A percentile compares a stretch with the other conserved stretches of the same genome.
Evolutionary conservation across 2,888 invertebrate genomes (phyloP).

Genomic region (Sturmia bella): DNA sequence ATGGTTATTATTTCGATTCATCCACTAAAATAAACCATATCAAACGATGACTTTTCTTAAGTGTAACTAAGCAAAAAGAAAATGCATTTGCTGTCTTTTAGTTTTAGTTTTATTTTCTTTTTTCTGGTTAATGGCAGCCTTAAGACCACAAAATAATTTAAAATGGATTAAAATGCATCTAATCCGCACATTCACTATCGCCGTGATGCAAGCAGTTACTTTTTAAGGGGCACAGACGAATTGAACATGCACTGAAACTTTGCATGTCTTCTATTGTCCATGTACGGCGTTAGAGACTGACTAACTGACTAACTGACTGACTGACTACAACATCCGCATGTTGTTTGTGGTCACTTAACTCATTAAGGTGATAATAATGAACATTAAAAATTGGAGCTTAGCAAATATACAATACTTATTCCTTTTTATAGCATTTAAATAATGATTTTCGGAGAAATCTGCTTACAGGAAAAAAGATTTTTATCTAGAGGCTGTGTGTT

Average conservation of each 20-base stretch:
- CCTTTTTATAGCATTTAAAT: conserved; percentile 1
- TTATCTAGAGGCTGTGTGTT: too few species aligned
- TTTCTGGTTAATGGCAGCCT: conserved; percentile 30
- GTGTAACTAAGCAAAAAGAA: conserved; percentile 26
- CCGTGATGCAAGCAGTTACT: neutral
- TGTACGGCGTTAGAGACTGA: conserved; percentile 2
- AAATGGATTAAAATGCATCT: conserved; percentile 56
- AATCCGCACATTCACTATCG: conserved; percentile 60
- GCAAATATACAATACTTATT: conserved; percentile 22
- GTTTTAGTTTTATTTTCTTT: conserved; percentile 31
- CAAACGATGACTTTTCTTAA: conserved; percentile 49
- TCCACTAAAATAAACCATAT: conserved; percentile 52
- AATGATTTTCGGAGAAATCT: neutral
- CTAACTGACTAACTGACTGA: neutral
- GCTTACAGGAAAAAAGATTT: neutral
- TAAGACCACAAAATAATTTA: conserved; percentile 56
- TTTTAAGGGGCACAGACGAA: conserved; percentile 34
- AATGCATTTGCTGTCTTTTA: conserved; percentile 32
- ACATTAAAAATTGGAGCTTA: conserved; percentile 36
- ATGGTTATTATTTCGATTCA: conserved; percentile 59
- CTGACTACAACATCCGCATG: conserved; percentile 50
- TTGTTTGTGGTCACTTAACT: conserved; percentile 57
- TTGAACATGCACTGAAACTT: conserved; percentile 53
- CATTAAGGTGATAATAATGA: conserved; percentile 61
- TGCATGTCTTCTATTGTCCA: conserved; percentile 69